Conservation (phyloP, 2,888 invertebrate genomes). For the Caenorhabditis sp. region DNA sequence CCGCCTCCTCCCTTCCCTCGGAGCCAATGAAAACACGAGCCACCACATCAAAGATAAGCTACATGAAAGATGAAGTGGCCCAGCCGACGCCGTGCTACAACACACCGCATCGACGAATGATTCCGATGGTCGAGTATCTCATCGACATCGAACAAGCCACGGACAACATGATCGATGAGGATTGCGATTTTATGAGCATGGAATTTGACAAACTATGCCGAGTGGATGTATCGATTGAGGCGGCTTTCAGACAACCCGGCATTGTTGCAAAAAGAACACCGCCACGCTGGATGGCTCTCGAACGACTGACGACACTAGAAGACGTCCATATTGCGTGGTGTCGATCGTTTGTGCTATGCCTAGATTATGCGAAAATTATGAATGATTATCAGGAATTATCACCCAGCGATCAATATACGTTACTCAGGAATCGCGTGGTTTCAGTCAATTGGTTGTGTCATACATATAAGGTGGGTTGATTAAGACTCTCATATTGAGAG, state of each 20-base stretch:
- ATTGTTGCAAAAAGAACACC: conserved; percentile 60
- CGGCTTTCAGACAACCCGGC: conserved; percentile 56
- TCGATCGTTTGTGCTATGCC: conserved; percentile 58
- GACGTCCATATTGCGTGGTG: conserved; percentile 65
- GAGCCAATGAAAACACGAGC: neutral
- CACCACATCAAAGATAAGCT: conserved; percentile 22
- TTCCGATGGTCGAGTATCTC: conserved; percentile 21
- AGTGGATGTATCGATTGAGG: conserved; percentile 62
- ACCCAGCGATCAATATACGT: conserved; percentile 51
- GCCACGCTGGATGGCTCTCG: conserved; percentile 57
- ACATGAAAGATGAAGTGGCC: conserved; percentile 22
- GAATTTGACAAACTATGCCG: conserved; percentile 58
- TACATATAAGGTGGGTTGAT: conserved; percentile 54
- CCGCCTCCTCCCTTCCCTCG: neutral
- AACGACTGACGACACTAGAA: conserved; percentile 57
- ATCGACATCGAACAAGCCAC: conserved; percentile 40
- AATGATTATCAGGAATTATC: conserved; percentile 56
- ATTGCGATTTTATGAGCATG: conserved; percentile 45
- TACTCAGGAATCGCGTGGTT: conserved; percentile 57
- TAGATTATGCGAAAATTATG: conserved; percentile 57
- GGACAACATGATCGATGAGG: conserved; percentile 54
- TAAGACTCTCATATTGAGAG: too few relatives aligned
- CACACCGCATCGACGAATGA: neutral
- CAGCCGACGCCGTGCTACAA: neutral
- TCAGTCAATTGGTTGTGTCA: conserved; percentile 64